Evolutionary conservation across 2,888 invertebrate genomes (phyloP).

Genomic region (Caenorhabditis panamensis): DNA sequence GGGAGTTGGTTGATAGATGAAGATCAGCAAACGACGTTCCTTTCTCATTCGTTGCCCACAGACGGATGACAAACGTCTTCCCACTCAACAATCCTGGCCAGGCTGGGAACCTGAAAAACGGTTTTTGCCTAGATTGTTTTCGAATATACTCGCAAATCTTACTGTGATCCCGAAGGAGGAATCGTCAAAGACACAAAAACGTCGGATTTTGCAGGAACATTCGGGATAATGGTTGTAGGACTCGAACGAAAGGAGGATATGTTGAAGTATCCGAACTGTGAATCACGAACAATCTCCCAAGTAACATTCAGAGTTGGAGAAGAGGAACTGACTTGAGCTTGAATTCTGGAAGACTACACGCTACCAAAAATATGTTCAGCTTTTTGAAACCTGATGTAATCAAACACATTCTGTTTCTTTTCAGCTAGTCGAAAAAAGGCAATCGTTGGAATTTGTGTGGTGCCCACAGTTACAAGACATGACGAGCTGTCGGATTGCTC

Average conservation of each 20-base stretch:
- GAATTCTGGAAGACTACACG: conserved; percentile 51
- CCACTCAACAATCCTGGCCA: conserved; percentile 55
- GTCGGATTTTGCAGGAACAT: conserved; percentile 40
- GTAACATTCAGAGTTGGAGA: conserved; percentile 44
- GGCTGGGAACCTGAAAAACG: conserved; percentile 18
- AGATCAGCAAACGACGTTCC: conserved; percentile 56
- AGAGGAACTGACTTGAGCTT: conserved; percentile 51
- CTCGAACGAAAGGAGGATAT: conserved; percentile 36
- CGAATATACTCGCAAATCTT: no score
- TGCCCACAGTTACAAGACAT: conserved; percentile 47
- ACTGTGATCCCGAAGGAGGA: conserved; percentile 60
- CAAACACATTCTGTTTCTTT: conserved; percentile 57
- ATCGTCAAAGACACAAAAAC: conserved; percentile 68
- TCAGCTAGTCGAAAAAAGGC: conserved; percentile 39
- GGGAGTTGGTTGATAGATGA: conserved; percentile 49
- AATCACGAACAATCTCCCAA: conserved; percentile 53
- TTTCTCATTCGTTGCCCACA: conserved; percentile 57
- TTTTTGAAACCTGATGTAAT: conserved; percentile 52
- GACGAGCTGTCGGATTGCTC: conserved; percentile 52
- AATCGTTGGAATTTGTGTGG: conserved; percentile 46
- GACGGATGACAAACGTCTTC: conserved; percentile 44
- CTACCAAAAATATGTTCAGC: no score
- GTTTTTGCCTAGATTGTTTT: no score
- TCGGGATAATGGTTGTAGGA: conserved; percentile 48
- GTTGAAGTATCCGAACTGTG: conserved; percentile 55